Base-by-base conservation (phyloP, 2,888 invertebrate genomes). In the Acrobasis repandana region DNA sequence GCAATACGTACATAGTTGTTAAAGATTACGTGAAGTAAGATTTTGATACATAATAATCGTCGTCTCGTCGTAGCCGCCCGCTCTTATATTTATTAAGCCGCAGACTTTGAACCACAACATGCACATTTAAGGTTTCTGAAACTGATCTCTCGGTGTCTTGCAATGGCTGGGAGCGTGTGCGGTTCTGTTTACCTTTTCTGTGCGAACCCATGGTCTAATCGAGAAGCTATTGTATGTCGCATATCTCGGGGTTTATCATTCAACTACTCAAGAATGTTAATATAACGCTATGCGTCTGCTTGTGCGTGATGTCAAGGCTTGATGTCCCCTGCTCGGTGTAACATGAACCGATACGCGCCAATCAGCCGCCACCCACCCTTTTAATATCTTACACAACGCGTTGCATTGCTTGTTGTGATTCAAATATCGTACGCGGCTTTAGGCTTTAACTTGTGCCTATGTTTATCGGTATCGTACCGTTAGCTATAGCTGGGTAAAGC, bases 381-480 rank as follows among this genome's bases (percentile, higher is more conserved):
- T 38, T 11, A 11, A 38, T 38, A 4, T 38, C 11, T 43, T n/a
- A 5, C n/a, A 11, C 14, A 14, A 11, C 43, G n/a, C 14, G 14
- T 54, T 18, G 20, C 38, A 38, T 54, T 54, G 54, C 38, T 54
- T 54, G 52, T 52, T 15, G 38, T 54, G 54, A 14, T 54, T 54
- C 54, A 54, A 34, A 52, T 15, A 54, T 28, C 11, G 52, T 54
- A 34, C 8, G 36, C 38, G 52, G 34, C 14, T 50, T n/a, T 20
- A 54, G 18, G 54, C 54, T 54, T 43, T 18, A 38, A 50, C 34
- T 48, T 20, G 58, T 58, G 58, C 58, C 49, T 58, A 34, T 58
- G 34, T 58, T 48, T 58, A 50, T 36, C 58, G 38, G 49, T 38
- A 36, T 49, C 16, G 34, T n/a, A 38, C 58, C 36, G 49, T 36